Percentiles rank a stretch among this genome's conserved stretches.
phyloP scores from a whole-genome alignment of 1,140 invertebrate species.

The Trichonephila inaurata region DNA sequence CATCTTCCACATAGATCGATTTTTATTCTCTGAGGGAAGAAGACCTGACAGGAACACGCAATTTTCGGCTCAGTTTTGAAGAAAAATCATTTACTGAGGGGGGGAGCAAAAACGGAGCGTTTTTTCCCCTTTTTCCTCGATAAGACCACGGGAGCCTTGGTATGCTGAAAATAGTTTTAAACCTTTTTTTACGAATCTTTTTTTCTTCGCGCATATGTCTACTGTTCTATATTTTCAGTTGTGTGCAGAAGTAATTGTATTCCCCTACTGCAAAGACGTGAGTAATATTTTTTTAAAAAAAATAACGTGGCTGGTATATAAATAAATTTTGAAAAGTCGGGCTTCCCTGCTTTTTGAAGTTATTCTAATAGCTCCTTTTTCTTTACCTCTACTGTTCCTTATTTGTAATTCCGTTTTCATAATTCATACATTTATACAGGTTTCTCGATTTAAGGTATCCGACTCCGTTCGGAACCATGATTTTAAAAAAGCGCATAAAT shows the following conservation, averaged over 20 bases:
- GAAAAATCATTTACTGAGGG: conserved; percentile 32
- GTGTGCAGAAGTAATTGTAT: not conserved
- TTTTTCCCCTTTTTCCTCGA: not conserved
- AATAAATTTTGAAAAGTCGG: not conserved
- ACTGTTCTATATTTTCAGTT: not conserved
- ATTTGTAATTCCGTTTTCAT: too few relatives aligned
- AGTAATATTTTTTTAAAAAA: not conserved
- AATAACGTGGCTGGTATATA: not conserved
- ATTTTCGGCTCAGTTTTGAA: conserved; percentile 47
- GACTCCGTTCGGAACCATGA: too few relatives aligned
- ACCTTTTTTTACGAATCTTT: not conserved
- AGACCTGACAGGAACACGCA: conserved; percentile 17
- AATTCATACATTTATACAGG: too few relatives aligned
- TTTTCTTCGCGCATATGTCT: not conserved
- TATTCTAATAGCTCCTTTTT: not conserved
- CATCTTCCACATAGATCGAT: conserved; percentile 38
- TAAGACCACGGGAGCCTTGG: not conserved
- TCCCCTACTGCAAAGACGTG: not conserved
- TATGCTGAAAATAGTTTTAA: not conserved
- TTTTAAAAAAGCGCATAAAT: too few relatives aligned
- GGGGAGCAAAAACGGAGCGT: not conserved
- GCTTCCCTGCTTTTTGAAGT: not conserved
- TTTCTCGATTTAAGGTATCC: too few relatives aligned
- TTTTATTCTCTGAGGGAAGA: not conserved
- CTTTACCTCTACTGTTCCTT: not conserved